These are phyloP conservation scores for Axinella damicornis DNA, from an alignment of 37 sponge, comb jelly and placozoan genomes.

Conservation along the genomic window DNA sequence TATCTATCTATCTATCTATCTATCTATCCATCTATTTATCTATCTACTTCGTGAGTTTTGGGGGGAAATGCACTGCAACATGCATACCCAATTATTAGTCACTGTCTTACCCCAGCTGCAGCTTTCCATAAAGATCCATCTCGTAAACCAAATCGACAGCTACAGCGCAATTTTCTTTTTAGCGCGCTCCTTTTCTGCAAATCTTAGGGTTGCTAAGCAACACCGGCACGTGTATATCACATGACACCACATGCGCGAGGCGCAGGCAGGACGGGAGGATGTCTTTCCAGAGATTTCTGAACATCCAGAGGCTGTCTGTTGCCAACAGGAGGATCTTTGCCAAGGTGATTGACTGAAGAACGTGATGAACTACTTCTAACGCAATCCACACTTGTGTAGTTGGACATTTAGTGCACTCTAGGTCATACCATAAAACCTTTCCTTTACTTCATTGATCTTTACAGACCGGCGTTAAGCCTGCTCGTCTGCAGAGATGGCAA, in stretches of 20 bases:
- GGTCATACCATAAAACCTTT: too few relatives aligned
- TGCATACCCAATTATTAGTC: too few relatives aligned
- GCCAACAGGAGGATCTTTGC: background rate
- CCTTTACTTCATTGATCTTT: background rate
- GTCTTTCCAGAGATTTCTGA: background rate
- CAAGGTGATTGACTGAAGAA: background rate
- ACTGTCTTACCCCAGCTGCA: constrained; percentile 65
- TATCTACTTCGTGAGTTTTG: too few relatives aligned
- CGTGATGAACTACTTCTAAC: too few relatives aligned
- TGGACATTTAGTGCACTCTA: too few relatives aligned
- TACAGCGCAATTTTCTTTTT: constrained; percentile 1
- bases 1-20: too few relatives aligned
- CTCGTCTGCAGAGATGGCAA: constrained; percentile 37
- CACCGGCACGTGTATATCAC: constrained; percentile 20
- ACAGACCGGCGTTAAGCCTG: background rate
- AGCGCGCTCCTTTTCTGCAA: constrained; percentile 9
- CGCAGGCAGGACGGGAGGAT: background rate
- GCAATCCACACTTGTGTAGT: too few relatives aligned
- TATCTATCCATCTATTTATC: too few relatives aligned
- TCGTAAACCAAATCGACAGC: too few relatives aligned
- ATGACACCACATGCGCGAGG: background rate
- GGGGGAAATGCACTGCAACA: too few relatives aligned
- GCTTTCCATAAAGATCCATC: constrained; percentile 66
- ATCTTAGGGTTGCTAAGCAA: constrained; percentile 41
- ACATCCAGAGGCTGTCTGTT: background rate